Base-by-base conservation (phyloP, 2,797 vertebrate species). In the Streptopelia turtur region DNA sequence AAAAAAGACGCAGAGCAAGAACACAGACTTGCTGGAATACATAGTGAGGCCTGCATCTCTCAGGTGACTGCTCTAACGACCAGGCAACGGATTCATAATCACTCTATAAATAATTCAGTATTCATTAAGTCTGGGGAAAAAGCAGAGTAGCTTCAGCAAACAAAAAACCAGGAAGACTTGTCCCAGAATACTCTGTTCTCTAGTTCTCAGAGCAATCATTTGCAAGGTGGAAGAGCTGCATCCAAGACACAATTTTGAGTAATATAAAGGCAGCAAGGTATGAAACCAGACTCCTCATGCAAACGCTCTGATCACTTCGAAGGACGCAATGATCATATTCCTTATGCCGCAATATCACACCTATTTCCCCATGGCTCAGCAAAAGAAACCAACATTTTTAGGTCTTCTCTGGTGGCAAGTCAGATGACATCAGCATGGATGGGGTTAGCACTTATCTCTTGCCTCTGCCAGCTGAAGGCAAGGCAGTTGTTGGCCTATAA, bases 21-120 rank as follows among this genome's bases (percentile, higher is more conserved):
- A 77, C 6, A 24, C 23, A 47, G 16, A 9, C 59, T 82, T 84
- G 75, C n/a, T 76, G 68, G 45, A 95, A 87, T 24, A 78, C 23
- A 49, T 2, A 56, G 27, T 4, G 49, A 95, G 65, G 87, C 17
- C 11, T 1, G 0, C 47, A 9, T 49, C 53, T 85, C 78, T 89
- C 47, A 43, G 27, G 45, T 89, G 68, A 66, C 53, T 39, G 21
- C 64, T 85, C 49, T 77, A 80, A 64, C 68, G 63, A 81, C 37
- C 49, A 91, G 53, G 57, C 50, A 91, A 89, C 49, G n/a, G 92
- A 77, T 83, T 91, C 60, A 85, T 53, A 85, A 91, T 78, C 53
- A 75, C 50, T 27, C 76, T 72, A 61, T 80, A 95, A 91, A 91
- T 92, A 91, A 91, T 85, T 87, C 87, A 90, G 92, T 89, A 94